Evolutionary conservation across 2,797 vertebrate genomes (phyloP), one percentile per base, ranked within the genome.

Genomic region (Siniperca undulata): DNA sequence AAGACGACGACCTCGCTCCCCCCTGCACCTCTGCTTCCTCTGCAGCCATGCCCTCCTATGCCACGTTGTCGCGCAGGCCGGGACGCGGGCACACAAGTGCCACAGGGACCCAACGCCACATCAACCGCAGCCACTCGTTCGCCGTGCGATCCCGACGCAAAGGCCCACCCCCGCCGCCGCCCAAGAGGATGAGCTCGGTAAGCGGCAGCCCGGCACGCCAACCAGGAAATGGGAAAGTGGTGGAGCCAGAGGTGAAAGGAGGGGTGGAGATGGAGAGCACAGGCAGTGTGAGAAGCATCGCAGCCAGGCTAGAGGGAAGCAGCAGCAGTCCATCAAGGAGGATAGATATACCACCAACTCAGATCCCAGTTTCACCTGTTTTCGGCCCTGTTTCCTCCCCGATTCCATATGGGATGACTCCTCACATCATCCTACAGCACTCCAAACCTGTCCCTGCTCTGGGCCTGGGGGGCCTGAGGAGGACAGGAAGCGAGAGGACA

Each of bases 161-260:
- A 90, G 98, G 98, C 0, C 97, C 98, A 0, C 98, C 97, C 0
- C 98, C 98, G 0, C 96, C 97, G 0, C 98, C 98, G 0, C 98
- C 98, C 3, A 99, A 98, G 83, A 97, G 98, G 60, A 96, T 99
- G 92, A 99, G 98, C 91, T 99, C 98, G 0, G 97, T 97, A 16
- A 96, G 81, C 6, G 42, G 84, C 59, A 82, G 86, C 61, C 75
- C 67, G 0, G 1, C 9, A 3, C 52, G 36, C 22, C 81, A 74
- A 36, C 64, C 59, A 0, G 86, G 66, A 27, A 70, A 74, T 1
- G 73, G 70, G 22, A 52, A 52, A 14, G 61, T 1, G 16, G 78
- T 0, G 9, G 87, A 70, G 88, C 60, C 62, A 62, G 87, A 0
- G 0, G 73, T n/a, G 38, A 65, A 52, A 34, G n/a, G 66, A 6